phyloP scores from a whole-genome alignment of 1,140 invertebrate species.

The Sminthurides bifidus region DNA sequence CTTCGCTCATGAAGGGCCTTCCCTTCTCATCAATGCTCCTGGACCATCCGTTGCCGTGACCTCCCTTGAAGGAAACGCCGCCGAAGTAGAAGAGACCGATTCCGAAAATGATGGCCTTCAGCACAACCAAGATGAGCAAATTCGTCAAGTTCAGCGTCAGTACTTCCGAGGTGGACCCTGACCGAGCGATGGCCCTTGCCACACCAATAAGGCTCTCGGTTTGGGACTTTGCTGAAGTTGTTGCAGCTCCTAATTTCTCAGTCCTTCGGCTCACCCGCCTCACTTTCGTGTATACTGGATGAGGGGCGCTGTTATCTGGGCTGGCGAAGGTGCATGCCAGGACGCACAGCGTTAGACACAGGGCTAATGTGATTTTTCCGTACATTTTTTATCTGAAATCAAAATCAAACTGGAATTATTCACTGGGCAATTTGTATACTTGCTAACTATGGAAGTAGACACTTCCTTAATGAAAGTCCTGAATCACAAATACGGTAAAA shows the following conservation, averaged over 20 bases:
- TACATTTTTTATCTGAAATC: slow-evolving; percentile 17
- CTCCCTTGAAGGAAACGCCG: slow-evolving; percentile 30
- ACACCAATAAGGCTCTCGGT: slow-evolving; percentile 30
- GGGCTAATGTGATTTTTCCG: slow-evolving; percentile 14
- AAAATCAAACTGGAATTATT: too few species aligned
- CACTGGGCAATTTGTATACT: too few species aligned
- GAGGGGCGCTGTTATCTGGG: slow-evolving; percentile 1
- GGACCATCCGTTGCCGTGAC: slow-evolving; percentile 8
- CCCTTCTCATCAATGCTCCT: slow-evolving; percentile 19
- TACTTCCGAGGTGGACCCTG: slow-evolving; percentile 44
- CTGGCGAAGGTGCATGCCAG: slow-evolving; percentile 18
- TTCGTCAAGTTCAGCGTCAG: slow-evolving; percentile 71
- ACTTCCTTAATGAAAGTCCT: neutral
- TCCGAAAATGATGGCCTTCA: slow-evolving; percentile 68
- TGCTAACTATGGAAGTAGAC: too few species aligned
- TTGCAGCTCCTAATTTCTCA: slow-evolving; percentile 1
- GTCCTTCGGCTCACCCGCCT: neutral
- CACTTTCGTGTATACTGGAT: neutral
- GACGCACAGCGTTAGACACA: slow-evolving; percentile 19
- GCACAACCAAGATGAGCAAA: slow-evolving; percentile 58
- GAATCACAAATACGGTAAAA: neutral
- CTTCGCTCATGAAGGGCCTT: slow-evolving; percentile 43
- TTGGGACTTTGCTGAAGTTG: slow-evolving; percentile 11
- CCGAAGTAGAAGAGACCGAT: slow-evolving; percentile 45
- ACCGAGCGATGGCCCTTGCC: slow-evolving; percentile 31